These are phyloP conservation scores for Petrocephalus schoutedeni DNA, from an alignment of 2,797 vertebrate species.

Conservation along the genomic window DNA sequence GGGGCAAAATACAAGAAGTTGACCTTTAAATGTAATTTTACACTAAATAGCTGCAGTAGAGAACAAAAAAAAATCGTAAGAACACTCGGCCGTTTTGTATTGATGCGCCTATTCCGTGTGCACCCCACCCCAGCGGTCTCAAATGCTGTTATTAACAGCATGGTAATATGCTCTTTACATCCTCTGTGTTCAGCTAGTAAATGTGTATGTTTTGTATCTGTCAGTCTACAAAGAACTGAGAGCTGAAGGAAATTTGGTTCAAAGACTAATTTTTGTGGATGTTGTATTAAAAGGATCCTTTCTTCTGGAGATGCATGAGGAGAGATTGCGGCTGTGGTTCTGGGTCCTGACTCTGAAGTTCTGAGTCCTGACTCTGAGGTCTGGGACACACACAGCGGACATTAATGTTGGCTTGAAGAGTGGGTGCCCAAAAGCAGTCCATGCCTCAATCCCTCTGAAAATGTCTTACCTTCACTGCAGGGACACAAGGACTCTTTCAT, in stretches of 20 bases:
- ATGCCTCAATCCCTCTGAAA: not conserved
- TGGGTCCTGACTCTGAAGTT: not conserved
- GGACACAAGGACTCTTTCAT: not conserved
- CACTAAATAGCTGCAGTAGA: not conserved
- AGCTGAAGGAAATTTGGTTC: not conserved
- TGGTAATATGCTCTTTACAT: not conserved
- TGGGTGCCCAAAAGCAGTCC: not conserved
- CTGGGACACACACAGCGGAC: not conserved
- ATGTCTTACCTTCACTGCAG: not conserved
- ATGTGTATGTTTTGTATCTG: not conserved
- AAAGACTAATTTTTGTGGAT: not conserved
- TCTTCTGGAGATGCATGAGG: not conserved
- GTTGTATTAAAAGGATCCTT: not conserved
- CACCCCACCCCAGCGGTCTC: not conserved
- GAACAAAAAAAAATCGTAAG: not conserved
- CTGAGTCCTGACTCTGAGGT: not conserved
- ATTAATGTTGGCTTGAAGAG: not conserved
- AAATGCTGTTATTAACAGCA: not conserved
- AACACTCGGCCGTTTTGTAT: not conserved
- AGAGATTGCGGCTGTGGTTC: not conserved
- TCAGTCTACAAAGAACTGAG: not conserved
- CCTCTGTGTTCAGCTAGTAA: not conserved
- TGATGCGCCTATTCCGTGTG: not conserved
- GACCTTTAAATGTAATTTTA: conserved; percentile 15
- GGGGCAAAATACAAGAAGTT: not conserved